These are phyloP conservation scores for Melanostoma mellinum DNA, from an alignment of 2,888 invertebrate genomes.

Conservation along the genomic window DNA sequence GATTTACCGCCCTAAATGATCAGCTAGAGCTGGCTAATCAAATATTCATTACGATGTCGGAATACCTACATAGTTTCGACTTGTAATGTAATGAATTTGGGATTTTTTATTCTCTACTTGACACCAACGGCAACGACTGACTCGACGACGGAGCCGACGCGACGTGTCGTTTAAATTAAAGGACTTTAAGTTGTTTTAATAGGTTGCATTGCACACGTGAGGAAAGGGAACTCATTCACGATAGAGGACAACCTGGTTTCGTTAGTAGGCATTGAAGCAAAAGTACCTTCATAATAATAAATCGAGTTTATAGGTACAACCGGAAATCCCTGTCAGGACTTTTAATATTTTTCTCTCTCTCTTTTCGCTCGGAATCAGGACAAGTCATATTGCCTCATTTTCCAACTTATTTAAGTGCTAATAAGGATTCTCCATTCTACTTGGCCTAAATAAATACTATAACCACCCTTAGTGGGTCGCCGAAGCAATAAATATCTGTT, in stretches of 20 bases:
- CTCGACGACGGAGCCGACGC: background rate
- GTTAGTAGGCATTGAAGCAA: conserved; percentile 19
- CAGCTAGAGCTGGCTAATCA: conserved; percentile 23
- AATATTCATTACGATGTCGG: conserved; percentile 44
- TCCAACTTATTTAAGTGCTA: conserved; percentile 54
- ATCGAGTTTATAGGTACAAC: conserved; percentile 24
- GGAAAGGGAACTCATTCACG: conserved; percentile 4
- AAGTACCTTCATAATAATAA: conserved; percentile 29
- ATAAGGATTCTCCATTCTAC: conserved; percentile 38
- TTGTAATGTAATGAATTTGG: conserved; percentile 31
- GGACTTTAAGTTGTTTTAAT: conserved; percentile 1
- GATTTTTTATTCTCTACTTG: background rate
- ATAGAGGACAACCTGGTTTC: conserved; percentile 38
- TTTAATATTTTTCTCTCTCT: conserved; percentile 45
- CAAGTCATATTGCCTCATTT: conserved; percentile 41
- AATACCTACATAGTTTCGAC: conserved; percentile 6
- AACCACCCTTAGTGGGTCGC: background rate
- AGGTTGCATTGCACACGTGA: background rate
- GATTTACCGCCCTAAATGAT: conserved; percentile 36
- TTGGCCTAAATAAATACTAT: conserved; percentile 59
- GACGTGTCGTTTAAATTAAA: conserved; percentile 4
- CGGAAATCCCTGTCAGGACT: conserved; percentile 40
- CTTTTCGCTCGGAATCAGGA: conserved; percentile 27
- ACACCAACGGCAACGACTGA: background rate
- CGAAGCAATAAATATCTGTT: conserved; percentile 38